Conservation (phyloP, 2,888 invertebrate genomes). For the Mesochorus sp. region DNA sequence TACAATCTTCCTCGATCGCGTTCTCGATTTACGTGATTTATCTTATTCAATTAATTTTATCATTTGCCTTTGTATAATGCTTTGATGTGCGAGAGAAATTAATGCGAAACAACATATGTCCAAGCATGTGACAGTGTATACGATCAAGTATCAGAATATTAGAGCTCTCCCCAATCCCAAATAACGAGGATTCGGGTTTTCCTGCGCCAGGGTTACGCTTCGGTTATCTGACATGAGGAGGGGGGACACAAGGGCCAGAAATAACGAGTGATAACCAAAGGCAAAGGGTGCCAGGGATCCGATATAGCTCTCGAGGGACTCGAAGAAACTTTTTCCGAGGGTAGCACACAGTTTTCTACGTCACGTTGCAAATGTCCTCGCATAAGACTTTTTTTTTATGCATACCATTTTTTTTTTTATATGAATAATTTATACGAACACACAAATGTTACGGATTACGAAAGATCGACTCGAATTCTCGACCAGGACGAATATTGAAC, state of each 20-base stretch:
- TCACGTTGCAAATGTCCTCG: slow-evolving; percentile 38
- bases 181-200: slow-evolving; percentile 12
- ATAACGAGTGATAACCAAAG: slow-evolving; percentile 41
- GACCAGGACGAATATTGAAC: too few relatives aligned
- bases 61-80: not conserved
- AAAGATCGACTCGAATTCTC: too few relatives aligned
- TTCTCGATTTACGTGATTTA: too few relatives aligned
- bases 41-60: too few relatives aligned
- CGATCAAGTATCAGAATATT: not conserved
- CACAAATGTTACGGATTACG: too few relatives aligned
- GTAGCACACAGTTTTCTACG: not conserved
- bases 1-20: too few relatives aligned
- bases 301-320: slow-evolving; percentile 31
- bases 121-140: not conserved
- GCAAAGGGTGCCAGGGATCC: slow-evolving; percentile 3
- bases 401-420: too few relatives aligned
- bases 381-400: not conserved
- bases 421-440: too few relatives aligned
- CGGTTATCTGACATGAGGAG: slow-evolving; percentile 33
- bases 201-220: slow-evolving; percentile 8
- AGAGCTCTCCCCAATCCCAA: not conserved
- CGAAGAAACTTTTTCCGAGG: slow-evolving; percentile 9
- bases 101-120: not conserved
- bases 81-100: too few relatives aligned
- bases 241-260: slow-evolving; percentile 24